These are phyloP conservation scores for Channallabes apus DNA, from an alignment of 2,797 vertebrate species.

Conservation along the genomic window DNA sequence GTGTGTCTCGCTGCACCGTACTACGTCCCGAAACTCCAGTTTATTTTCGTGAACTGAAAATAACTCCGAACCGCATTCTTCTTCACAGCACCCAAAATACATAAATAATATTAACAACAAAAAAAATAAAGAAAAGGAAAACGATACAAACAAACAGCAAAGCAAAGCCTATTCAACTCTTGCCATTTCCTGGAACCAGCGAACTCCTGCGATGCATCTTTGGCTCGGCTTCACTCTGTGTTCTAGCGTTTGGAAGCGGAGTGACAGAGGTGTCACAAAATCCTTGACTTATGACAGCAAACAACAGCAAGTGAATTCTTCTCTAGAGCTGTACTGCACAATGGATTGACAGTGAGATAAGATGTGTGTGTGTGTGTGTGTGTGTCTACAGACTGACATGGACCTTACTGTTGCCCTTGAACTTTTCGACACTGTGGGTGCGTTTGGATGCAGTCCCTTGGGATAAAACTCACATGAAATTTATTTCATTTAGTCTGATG, in stretches of 20 bases:
- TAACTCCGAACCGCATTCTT: background rate
- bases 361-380: conserved; percentile 44
- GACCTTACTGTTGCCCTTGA: conserved; percentile 37
- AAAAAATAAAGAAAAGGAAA: background rate
- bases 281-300: conserved; percentile 52
- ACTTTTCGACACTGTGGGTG: conserved; percentile 30
- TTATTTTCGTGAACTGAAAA: conserved; percentile 10
- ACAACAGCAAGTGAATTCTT: conserved; percentile 50
- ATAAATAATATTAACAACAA: background rate
- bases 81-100: background rate
- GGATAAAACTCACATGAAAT: background rate
- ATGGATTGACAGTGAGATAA: conserved; percentile 50
- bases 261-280: conserved; percentile 51
- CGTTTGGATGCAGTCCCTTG: conserved; percentile 26
- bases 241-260: conserved; percentile 42
- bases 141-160: conserved; percentile 21
- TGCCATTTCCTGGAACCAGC: conserved; percentile 18
- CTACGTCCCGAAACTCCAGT: background rate
- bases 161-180: conserved; percentile 32
- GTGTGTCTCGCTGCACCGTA: too few relatives aligned
- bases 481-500: background rate
- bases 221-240: conserved; percentile 30
- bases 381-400: conserved; percentile 43
- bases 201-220: conserved; percentile 18
- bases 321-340: conserved; percentile 37